Evolutionary conservation across 2,113 vertebrate genomes (phyloP), one percentile per base, ranked within the genome.

Genomic region (Clarias macrocephalus): DNA sequence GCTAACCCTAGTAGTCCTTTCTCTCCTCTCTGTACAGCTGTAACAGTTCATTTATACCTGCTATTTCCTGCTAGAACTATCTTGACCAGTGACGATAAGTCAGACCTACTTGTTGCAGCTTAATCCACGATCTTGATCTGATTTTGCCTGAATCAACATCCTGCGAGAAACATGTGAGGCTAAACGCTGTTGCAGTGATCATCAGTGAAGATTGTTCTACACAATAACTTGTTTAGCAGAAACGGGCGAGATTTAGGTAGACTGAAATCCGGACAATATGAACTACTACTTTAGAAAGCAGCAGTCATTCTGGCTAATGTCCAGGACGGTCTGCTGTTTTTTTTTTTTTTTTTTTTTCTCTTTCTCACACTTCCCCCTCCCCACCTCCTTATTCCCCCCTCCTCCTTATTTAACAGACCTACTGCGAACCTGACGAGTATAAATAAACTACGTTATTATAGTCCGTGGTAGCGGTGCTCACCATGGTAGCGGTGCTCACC

Each of bases 51-150:
- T 79, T 81, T 81, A 52, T 52, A 72, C 82, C 23, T 13, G 52
- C 79, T 37, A 15, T 80, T 37, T 80, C 57, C 57, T 80, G 57
- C n/a, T 80, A 80, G 79, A 81, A 83, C 60, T 91, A 82, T 82
- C 54, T 68, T 87, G 83, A 60, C 30, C 57, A 5, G 18, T 80
- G 57, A 13, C 19, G 3, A 33, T 37, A 23, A 60, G 19, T 73
- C 86, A 88, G 76, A 84, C 82, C 60, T 81, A 87, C 76, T 72
- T 62, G 82, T 77, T 87, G 62, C 75, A 62, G 85, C 82, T 85
- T 89, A 82, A 59, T 80, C 65, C 65, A 28, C 85, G 68, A 65
- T 89, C 84, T 79, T 11, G 16, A 77, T 54, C 76, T 77, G 42
- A 81, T 72, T 59, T 79, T 72, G 72, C 82, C 62, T 66, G 62